These are phyloP conservation scores for Nemopilema nomurai DNA, from an alignment of 30 jellyfish, hydroid and myxozoan species.

Conservation along the genomic window DNA sequence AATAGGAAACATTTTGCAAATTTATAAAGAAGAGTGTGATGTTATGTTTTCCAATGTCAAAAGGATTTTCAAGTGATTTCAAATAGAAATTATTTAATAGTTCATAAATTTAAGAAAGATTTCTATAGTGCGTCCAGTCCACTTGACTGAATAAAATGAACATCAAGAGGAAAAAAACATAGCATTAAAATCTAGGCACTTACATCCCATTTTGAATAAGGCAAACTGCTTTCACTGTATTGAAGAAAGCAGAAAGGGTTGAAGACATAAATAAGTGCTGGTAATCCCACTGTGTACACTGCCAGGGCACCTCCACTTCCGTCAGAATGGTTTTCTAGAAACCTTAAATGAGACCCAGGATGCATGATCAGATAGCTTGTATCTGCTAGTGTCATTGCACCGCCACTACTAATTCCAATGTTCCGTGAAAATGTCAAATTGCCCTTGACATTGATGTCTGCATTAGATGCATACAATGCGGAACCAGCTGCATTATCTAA, in stretches of 20 bases:
- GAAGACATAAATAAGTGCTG: constrained; percentile 69
- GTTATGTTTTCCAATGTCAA: no score
- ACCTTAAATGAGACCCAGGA: constrained; percentile 54
- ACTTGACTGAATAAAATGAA: no score
- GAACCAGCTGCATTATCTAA: constrained; percentile 39
- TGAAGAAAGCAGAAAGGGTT: constrained; percentile 89
- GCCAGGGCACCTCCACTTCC: constrained; percentile 88
- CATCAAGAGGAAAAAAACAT: no score
- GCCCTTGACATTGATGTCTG: constrained; percentile 60
- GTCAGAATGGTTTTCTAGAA: constrained; percentile 63
- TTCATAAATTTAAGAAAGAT: no score
- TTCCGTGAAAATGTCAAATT: constrained; percentile 38
- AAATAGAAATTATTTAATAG: no score
- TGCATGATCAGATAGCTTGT: constrained; percentile 69
- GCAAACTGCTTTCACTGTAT: constrained; percentile 47
- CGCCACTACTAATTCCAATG: constrained; percentile 68
- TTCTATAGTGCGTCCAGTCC: no score
- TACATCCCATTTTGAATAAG: constrained; percentile 90
- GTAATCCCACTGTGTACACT: constrained; percentile 74
- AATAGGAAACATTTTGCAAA: no score
- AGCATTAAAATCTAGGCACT: constrained; percentile 16
- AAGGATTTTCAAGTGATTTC: no score
- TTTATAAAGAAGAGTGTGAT: no score
- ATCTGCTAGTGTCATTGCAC: constrained; percentile 81
- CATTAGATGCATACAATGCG: constrained; percentile 79